Percentiles rank a stretch among this genome's conserved stretches.
Evolutionary conservation across 2,113 vertebrate species (phyloP).

Genomic region (Platysteira castanea): DNA sequence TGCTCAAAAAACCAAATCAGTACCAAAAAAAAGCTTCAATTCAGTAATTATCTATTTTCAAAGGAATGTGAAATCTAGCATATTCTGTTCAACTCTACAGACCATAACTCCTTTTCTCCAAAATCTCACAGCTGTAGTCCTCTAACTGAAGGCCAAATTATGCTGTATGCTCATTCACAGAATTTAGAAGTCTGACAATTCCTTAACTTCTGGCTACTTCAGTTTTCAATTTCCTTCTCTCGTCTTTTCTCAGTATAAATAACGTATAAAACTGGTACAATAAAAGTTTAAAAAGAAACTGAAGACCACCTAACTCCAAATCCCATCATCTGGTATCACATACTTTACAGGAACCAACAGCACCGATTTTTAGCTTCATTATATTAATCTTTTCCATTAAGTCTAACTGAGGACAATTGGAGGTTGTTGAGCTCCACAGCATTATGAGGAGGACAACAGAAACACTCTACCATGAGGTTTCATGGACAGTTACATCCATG

Average conservation of each 20-base stretch:
- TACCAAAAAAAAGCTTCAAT: not conserved
- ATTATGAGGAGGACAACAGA: not conserved
- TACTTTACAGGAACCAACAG: not conserved
- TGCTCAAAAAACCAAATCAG: not conserved
- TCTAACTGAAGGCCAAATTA: not conserved
- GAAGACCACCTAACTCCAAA: not conserved
- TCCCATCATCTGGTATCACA: not conserved
- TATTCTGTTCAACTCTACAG: not conserved
- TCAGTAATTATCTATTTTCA: not conserved
- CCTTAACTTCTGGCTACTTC: not conserved
- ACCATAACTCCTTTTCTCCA: not conserved
- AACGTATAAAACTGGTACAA: not conserved
- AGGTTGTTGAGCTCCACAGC: not conserved
- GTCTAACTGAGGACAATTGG: not conserved
- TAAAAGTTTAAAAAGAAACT: not conserved
- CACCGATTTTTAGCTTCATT: not conserved
- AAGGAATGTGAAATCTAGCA: not conserved
- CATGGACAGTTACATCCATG: not conserved
- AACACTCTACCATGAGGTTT: not conserved
- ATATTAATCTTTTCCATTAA: not conserved
- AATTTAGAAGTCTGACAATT: not conserved
- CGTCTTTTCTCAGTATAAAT: not conserved
- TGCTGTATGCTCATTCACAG: not conserved
- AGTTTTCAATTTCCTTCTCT: not conserved
- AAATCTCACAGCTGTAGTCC: not conserved